phyloP scores from a whole-genome alignment of 1,140 invertebrate genomes.

The Aplysia californica region DNA sequence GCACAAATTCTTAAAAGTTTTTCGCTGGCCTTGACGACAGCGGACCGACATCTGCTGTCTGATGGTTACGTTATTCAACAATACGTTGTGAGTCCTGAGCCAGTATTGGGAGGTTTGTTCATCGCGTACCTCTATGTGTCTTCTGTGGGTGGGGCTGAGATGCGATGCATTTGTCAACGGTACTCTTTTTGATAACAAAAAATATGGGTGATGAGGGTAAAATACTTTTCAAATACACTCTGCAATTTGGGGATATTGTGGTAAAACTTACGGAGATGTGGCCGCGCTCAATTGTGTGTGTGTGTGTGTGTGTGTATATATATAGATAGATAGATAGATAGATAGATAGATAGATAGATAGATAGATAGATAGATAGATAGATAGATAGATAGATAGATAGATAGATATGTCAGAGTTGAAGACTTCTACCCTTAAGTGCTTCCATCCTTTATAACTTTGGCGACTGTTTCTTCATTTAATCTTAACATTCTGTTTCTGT shows the following conservation, averaged over 20 bases:
- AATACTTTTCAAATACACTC: not conserved
- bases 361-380: not conserved
- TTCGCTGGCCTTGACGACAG: too few relatives aligned
- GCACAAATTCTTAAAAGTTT: too few relatives aligned
- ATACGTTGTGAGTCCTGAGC: too few relatives aligned
- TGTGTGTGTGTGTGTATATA: not conserved
- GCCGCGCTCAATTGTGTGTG: not conserved
- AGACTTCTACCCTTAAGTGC: not conserved
- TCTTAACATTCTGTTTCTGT: not conserved
- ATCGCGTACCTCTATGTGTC: too few relatives aligned
- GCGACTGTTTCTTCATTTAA: not conserved
- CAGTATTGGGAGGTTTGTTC: too few relatives aligned
- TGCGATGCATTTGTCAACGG: not conserved
- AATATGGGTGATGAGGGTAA: not conserved
- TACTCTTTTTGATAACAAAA: not conserved
- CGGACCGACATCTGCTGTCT: too few relatives aligned
- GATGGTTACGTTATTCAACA: too few relatives aligned
- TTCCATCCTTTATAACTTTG: not conserved
- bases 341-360: not conserved
- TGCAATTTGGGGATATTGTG: not conserved
- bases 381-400: not conserved
- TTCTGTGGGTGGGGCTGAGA: too few relatives aligned
- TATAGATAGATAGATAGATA: not conserved
- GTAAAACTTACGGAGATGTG: not conserved
- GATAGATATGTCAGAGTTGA: not conserved